These are phyloP conservation scores for Peribatodes rhomboidaria DNA, from an alignment of 2,888 invertebrate species.

Conservation along the genomic window DNA sequence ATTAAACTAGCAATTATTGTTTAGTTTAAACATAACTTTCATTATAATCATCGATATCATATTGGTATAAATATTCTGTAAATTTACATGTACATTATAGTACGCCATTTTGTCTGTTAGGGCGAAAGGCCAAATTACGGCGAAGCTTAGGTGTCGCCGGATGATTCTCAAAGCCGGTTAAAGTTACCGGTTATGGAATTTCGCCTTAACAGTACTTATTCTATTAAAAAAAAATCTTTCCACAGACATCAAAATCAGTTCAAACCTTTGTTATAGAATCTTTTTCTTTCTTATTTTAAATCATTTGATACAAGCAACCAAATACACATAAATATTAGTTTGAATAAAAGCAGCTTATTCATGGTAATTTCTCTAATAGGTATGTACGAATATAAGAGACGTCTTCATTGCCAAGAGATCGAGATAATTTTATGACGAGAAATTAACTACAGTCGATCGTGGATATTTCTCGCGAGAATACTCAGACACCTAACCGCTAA, in stretches of 20 bases:
- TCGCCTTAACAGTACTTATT: neutral
- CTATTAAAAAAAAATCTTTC: neutral
- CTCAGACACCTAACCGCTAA: no score
- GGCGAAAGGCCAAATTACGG: neutral
- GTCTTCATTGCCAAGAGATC: no score
- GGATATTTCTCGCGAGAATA: no score
- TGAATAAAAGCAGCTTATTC: neutral
- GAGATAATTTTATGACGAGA: no score
- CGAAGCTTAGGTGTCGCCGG: neutral
- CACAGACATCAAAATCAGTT: neutral
- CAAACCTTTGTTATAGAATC: neutral
- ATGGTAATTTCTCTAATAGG: neutral
- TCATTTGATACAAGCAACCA: neutral
- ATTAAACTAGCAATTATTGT: neutral
- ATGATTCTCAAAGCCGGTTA: neutral
- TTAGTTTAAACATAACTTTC: neutral
- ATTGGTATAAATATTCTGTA: neutral
- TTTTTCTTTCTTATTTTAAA: neutral
- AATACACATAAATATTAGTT: neutral
- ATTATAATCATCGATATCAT: neutral
- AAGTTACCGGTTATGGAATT: neutral
- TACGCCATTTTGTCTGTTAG: neutral
- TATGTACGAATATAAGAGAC: no score
- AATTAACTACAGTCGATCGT: no score
- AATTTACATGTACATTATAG: slow-evolving; percentile 4